Percentiles rank a stretch among this genome's conserved stretches.
These are phyloP conservation scores for Argyra leucocephala DNA, from an alignment of 2,888 invertebrate genomes.

Conservation along the genomic window DNA sequence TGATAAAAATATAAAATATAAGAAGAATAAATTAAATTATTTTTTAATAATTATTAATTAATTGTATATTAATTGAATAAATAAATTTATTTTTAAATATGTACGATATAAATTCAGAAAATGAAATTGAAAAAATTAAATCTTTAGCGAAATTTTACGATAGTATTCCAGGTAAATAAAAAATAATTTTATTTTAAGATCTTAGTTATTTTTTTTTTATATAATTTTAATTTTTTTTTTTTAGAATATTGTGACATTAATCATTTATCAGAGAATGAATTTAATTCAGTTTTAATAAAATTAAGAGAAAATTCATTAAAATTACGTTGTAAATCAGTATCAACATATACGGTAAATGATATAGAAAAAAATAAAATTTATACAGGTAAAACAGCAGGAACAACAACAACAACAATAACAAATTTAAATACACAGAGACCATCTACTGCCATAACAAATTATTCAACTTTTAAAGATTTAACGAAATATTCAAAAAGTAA, in stretches of 20 bases:
- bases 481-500: not conserved
- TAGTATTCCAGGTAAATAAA: constrained; percentile 54
- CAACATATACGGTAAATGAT: constrained; percentile 22
- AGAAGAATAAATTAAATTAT: too few species aligned
- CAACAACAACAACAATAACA: not conserved
- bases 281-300: constrained; percentile 59
- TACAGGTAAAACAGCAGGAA: not conserved
- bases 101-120: constrained; percentile 32
- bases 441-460: not conserved
- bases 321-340: constrained; percentile 29
- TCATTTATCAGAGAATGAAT: constrained; percentile 65
- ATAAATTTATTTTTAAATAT: not conserved
- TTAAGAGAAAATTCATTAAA: constrained; percentile 47
- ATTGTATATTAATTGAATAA: too few species aligned
- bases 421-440: not conserved
- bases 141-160: constrained; percentile 63
- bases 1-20: too few species aligned
- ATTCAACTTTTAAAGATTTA: constrained; percentile 1
- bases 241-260: constrained; percentile 63
- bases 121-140: constrained; percentile 41
- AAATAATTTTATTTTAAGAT: not conserved
- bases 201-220: not conserved
- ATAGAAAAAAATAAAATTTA: constrained; percentile 20
- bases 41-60: too few species aligned
- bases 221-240: constrained; percentile 16